Conservation (phyloP, 2,888 invertebrate species). For the Hemicrepidius hirtus region DNA sequence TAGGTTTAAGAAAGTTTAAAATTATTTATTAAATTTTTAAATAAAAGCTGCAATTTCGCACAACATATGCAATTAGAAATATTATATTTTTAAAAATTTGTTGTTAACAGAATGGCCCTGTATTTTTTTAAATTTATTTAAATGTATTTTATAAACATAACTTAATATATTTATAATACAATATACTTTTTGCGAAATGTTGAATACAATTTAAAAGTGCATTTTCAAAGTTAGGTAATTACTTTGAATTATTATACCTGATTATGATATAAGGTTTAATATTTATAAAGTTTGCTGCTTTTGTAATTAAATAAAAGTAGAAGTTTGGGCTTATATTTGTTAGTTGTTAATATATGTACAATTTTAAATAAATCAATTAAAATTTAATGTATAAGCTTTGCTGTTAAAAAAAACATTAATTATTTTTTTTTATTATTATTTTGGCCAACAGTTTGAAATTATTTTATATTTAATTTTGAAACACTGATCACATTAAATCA, state of each 20-base stretch:
- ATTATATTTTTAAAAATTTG: neutral
- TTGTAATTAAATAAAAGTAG: constrained; percentile 32
- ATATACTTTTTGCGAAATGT: constrained; percentile 16
- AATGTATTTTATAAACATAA: constrained; percentile 13
- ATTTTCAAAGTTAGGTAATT: constrained; percentile 10
- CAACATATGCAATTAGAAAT: no score
- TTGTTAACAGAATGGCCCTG: constrained; percentile 38
- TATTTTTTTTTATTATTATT: constrained; percentile 6
- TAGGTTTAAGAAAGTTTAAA: no score
- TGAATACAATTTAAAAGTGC: constrained; percentile 17
- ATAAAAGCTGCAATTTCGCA: no score
- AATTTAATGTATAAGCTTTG: constrained; percentile 9
- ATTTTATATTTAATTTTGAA: constrained; percentile 13
- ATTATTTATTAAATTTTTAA: no score
- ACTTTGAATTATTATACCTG: constrained; percentile 27
- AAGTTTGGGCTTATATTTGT: constrained; percentile 35
- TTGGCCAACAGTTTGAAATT: constrained; percentile 2
- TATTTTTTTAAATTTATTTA: neutral
- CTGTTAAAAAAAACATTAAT: neutral
- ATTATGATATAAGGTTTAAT: constrained; percentile 11
- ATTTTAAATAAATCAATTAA: constrained; percentile 28
- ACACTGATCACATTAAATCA: constrained; percentile 20
- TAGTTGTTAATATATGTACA: constrained; percentile 32
- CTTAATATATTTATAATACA: constrained; percentile 20
- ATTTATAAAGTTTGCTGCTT: constrained; percentile 42